Evolutionary conservation across 1,140 invertebrate species (phyloP).

Genomic region (Druon quercuslanigerum): DNA sequence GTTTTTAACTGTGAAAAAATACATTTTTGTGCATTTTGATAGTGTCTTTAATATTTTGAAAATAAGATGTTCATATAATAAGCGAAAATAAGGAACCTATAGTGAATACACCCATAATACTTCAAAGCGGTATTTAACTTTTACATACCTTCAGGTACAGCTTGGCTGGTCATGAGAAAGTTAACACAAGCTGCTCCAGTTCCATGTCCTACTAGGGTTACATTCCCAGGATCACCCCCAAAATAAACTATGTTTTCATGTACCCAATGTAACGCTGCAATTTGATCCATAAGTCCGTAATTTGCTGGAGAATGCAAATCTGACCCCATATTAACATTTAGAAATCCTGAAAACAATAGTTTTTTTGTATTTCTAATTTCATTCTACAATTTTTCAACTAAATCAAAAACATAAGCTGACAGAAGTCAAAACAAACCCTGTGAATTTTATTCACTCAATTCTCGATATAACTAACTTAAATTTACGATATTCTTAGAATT

Average conservation of each 20-base stretch:
- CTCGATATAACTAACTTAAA: too few species aligned
- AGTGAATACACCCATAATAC: neutral
- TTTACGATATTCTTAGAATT: too few species aligned
- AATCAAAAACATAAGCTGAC: neutral
- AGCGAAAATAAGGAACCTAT: neutral
- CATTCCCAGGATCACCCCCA: slow-evolving; percentile 92
- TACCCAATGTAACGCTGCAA: slow-evolving; percentile 94
- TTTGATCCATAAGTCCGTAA: slow-evolving; percentile 96
- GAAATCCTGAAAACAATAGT: slow-evolving; percentile 83
- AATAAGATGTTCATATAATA: too few species aligned
- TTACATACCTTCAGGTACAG: slow-evolving; percentile 91
- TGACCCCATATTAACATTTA: slow-evolving; percentile 90
- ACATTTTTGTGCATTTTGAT: too few species aligned
- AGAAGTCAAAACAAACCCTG: too few species aligned
- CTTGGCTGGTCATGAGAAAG: slow-evolving; percentile 93
- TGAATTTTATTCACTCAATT: too few species aligned
- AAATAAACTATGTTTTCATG: slow-evolving; percentile 95
- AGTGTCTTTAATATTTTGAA: too few species aligned
- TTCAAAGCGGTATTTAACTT: neutral
- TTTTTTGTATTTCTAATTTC: neutral
- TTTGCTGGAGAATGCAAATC: slow-evolving; percentile 90
- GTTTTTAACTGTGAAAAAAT: too few species aligned
- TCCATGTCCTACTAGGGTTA: slow-evolving; percentile 96
- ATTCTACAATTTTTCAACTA: neutral
- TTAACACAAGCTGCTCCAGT: slow-evolving; percentile 96